Conservation (phyloP, 2,113 vertebrate genomes). For the Grantiella picta region DNA sequence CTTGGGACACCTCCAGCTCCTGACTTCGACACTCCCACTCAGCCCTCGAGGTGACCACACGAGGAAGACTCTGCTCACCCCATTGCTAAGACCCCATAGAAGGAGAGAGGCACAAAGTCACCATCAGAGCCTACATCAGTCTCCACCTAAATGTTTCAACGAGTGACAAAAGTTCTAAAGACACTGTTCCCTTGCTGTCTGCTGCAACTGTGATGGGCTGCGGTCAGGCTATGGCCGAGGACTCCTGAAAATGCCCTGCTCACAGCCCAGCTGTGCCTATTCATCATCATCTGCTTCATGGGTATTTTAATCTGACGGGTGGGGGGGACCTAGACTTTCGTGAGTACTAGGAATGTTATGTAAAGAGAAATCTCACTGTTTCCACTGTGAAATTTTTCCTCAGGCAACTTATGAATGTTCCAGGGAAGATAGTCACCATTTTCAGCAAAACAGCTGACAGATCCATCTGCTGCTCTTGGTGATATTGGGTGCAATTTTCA, state of each 20-base stretch:
- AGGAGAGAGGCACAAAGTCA: not conserved
- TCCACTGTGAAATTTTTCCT: conserved; percentile 64
- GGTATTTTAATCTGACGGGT: not conserved
- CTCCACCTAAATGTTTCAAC: not conserved
- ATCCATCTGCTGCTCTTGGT: conserved; percentile 55
- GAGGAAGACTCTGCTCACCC: not conserved
- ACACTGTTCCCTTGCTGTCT: not conserved
- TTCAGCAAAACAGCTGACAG: conserved; percentile 64
- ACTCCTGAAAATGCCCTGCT: not conserved
- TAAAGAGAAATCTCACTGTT: conserved; percentile 60
- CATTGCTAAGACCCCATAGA: accelerated
- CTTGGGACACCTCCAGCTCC: not conserved
- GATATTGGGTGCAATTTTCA: conserved; percentile 44
- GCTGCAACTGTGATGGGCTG: not conserved
- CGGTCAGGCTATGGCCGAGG: not conserved
- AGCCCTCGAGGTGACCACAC: not conserved
- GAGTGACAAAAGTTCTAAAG: not conserved
- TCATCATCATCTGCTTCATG: conserved; percentile 60
- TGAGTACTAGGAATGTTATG: conserved; percentile 47
- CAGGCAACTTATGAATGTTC: conserved; percentile 60
- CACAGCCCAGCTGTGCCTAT: conserved; percentile 52
- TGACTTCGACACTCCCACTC: not conserved
- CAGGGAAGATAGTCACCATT: conserved; percentile 59
- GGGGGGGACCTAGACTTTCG: not conserved
- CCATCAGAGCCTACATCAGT: not conserved